phyloP scores from a whole-genome alignment of 2,888 invertebrate genomes.

The Diplolepis rosae region DNA sequence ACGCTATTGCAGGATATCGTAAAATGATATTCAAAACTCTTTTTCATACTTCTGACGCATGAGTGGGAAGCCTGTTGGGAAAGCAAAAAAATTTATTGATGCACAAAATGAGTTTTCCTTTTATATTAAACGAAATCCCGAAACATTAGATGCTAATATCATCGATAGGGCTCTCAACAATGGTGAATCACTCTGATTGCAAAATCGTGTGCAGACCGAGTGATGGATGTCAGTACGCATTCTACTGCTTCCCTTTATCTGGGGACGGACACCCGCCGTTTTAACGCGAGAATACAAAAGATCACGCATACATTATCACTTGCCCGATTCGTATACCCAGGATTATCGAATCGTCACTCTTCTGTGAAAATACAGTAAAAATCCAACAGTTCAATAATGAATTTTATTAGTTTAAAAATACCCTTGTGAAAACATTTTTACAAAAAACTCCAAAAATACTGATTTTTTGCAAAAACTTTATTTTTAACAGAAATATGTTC shows the following conservation, averaged over 20 bases:
- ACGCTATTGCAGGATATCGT: conserved; percentile 63
- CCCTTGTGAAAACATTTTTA: no score
- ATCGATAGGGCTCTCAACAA: neutral
- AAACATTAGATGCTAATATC: neutral
- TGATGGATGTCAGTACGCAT: conserved; percentile 24
- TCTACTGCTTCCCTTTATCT: conserved; percentile 25
- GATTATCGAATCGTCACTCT: conserved; percentile 8
- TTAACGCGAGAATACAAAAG: conserved; percentile 23
- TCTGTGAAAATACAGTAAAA: neutral
- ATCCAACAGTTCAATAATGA: no score
- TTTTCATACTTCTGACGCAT: neutral
- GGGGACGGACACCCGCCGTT: conserved; percentile 21
- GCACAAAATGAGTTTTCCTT: neutral
- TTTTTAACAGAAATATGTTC: no score
- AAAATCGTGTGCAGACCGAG: conserved; percentile 22
- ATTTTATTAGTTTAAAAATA: no score
- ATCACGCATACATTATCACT: conserved; percentile 14
- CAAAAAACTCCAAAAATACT: no score
- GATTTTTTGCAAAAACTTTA: no score
- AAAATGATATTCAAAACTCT: conserved; percentile 59
- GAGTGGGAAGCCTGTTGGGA: neutral
- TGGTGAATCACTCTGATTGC: conserved; percentile 16
- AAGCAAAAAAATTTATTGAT: no score
- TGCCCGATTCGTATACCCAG: neutral
- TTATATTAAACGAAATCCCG: neutral